Base-by-base conservation (phyloP, 2,888 invertebrate species). In the Notocelia uddmanniana region DNA sequence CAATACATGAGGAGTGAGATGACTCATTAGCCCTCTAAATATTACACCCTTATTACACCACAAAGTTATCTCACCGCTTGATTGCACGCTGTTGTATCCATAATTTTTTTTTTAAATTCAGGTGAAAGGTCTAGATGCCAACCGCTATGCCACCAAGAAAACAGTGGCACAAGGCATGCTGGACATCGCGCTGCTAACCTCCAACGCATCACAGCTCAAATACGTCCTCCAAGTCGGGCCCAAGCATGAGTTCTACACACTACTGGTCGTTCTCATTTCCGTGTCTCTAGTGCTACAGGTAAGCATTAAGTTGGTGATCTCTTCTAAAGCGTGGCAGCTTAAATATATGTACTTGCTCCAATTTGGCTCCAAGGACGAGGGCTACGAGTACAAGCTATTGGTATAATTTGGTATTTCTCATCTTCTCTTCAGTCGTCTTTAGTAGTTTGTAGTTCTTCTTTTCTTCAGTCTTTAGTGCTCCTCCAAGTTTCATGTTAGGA, bases 81-180 rank as follows among this genome's bases (percentile, higher is more conserved):
- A 18, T 37, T 18, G 19, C 3, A 18, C 11, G n/a, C 5, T 34
- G 5, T 19, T 18, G 5, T 52, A 31, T 57, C 34, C 0, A 37
- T 21, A 48, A 62, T 26, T 3, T 31, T 9, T 52, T 10, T 58
- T 45, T 45, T 45, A 45, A 31, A 13, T 26, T 21, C 88, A 96
- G 96, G 85, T 95, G 79, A 97, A 97, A 88, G 94, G 96, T 0
- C 91, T 98, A 86, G 97, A 98, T 83, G 96, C 97, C 3, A 98
- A 98, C 89, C 95, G 97, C 77, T 98, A 98, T 95, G 98, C 98
- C 23, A 98, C 98, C 11, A 98, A 98, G 89, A 98, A 98, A 90
- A 98, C 98, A 0, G 97, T 98, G 72, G 97, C 98, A 0, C 98
- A 98, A 93, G 98, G 98, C 5, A 97, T 98, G 96, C 94, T 98